phyloP scores from a whole-genome alignment of 92 coral and sea anemone species.

The Bergia puertoricense region DNA sequence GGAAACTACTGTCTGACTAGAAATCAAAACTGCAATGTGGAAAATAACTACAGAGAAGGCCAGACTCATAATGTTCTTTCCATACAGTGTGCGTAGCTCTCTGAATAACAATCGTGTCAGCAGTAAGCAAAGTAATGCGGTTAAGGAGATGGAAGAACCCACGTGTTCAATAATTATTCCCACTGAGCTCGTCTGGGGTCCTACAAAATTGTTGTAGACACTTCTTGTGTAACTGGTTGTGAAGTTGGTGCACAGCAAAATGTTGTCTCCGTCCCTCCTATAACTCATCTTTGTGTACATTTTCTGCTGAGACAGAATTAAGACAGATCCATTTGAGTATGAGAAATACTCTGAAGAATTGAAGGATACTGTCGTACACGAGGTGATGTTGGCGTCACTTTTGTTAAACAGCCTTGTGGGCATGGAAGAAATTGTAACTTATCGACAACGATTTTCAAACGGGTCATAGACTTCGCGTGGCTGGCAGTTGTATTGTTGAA shows the following conservation, averaged over 20 bases:
- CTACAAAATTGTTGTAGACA: neutral
- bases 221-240: neutral
- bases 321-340: neutral
- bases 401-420: no score
- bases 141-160: neutral
- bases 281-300: neutral
- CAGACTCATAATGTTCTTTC: slow-evolving; percentile 5
- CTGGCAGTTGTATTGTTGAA: neutral
- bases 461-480: neutral
- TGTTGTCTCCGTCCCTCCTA: neutral
- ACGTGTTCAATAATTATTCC: neutral
- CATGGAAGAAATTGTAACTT: neutral
- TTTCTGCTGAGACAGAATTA: neutral
- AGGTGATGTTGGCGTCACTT: no score
- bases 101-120: neutral
- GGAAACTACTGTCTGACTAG: neutral
- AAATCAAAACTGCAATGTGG: neutral
- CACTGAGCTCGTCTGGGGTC: neutral
- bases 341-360: neutral
- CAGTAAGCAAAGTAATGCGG: neutral
- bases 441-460: slow-evolving; percentile 1
- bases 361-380: neutral
- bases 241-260: neutral
- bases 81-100: neutral
- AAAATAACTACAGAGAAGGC: neutral